Evolutionary conservation across 2,113 vertebrate genomes (phyloP).

Genomic region (Pelecanus crispus): DNA sequence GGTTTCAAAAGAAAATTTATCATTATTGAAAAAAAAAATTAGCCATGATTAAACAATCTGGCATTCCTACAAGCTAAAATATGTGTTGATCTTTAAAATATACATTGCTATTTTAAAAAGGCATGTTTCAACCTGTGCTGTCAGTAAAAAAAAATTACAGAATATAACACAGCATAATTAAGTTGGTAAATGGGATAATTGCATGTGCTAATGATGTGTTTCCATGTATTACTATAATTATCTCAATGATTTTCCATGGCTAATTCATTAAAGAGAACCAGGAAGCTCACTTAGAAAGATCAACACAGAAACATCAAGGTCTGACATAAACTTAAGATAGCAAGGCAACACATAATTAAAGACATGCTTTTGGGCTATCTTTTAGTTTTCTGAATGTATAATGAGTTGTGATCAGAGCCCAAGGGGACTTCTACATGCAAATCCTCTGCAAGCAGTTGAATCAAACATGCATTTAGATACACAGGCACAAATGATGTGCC

Average conservation of each 20-base stretch:
- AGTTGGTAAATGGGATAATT: slow-evolving; percentile 61
- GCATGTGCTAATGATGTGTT: slow-evolving; percentile 69
- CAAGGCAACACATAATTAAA: slow-evolving; percentile 64
- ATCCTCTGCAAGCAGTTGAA: not conserved
- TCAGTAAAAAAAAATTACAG: slow-evolving; percentile 10
- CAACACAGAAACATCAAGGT: slow-evolving; percentile 65
- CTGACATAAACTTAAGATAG: slow-evolving; percentile 58
- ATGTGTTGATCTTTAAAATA: not conserved
- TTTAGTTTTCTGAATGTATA: slow-evolving; percentile 24
- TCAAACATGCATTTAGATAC: not conserved
- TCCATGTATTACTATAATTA: slow-evolving; percentile 71
- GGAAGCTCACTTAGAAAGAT: slow-evolving; percentile 66
- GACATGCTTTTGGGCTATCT: slow-evolving; percentile 55
- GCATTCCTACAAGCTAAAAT: not conserved
- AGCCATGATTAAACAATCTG: not conserved
- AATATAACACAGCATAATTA: slow-evolving; percentile 50
- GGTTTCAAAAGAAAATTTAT: not conserved
- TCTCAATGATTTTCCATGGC: slow-evolving; percentile 64
- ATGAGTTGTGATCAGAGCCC: slow-evolving; percentile 39
- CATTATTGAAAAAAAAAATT: not conserved
- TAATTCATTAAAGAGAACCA: slow-evolving; percentile 68
- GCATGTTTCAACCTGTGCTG: slow-evolving; percentile 35
- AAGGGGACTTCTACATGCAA: not conserved
- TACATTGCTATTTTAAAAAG: slow-evolving; percentile 14
- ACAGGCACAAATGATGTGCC: not conserved